These are phyloP conservation scores for Plecotus auritus DNA, from an alignment of 2,113 vertebrate species.

Conservation along the genomic window DNA sequence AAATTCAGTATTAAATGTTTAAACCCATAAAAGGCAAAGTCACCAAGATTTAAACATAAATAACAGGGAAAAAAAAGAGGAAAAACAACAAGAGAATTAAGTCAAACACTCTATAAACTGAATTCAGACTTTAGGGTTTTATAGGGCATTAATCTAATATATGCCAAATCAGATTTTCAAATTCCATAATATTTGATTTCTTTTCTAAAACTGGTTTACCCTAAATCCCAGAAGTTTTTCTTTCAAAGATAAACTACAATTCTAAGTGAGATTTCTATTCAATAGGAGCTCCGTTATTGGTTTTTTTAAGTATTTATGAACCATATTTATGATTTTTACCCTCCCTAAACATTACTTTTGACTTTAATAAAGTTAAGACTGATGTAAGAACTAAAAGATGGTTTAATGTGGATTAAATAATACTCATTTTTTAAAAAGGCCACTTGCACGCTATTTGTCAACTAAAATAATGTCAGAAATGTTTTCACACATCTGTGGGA, in stretches of 20 bases:
- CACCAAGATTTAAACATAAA: conserved; percentile 51
- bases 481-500: conserved; percentile 48
- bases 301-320: conserved; percentile 72
- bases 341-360: conserved; percentile 75
- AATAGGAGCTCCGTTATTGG: conserved; percentile 53
- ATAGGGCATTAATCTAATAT: conserved; percentile 70
- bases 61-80: conserved; percentile 38
- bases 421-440: conserved; percentile 43
- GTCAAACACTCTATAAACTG: conserved; percentile 65
- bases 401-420: conserved; percentile 60
- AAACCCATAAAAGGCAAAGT: conserved; percentile 49
- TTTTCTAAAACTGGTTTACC: conserved; percentile 72
- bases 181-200: conserved; percentile 72
- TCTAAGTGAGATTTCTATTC: conserved; percentile 69
- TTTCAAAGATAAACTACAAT: conserved; percentile 72
- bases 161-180: conserved; percentile 69
- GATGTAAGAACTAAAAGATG: conserved; percentile 63
- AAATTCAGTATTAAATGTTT: conserved; percentile 58
- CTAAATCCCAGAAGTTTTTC: conserved; percentile 75
- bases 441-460: conserved; percentile 41
- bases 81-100: conserved; percentile 68
- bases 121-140: conserved; percentile 68
- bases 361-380: conserved; percentile 71
- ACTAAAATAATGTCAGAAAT: conserved; percentile 55
- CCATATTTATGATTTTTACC: conserved; percentile 70